Evolutionary conservation across 2,888 invertebrate genomes (phyloP).

Genomic region (Oeneis ivallda): DNA sequence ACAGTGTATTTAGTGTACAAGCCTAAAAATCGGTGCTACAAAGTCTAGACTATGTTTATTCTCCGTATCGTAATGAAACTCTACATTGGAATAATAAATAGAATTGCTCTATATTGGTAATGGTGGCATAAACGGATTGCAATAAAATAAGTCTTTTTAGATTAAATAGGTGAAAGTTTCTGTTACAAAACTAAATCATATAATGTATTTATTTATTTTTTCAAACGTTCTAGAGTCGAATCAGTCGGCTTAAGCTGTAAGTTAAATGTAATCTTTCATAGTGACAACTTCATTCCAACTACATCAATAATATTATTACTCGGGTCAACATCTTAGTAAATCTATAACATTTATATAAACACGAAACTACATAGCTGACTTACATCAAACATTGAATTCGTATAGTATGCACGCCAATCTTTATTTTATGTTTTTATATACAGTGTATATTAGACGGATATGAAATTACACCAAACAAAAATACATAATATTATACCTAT

Average conservation of each 20-base stretch:
- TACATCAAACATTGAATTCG: conserved; percentile 36
- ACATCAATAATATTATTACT: background rate
- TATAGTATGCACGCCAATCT: conserved; percentile 35
- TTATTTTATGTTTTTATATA: conserved; percentile 32
- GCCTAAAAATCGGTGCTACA: background rate
- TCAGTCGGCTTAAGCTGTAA: background rate
- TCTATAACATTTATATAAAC: conserved; percentile 18
- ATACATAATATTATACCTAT: conserved; percentile 4
- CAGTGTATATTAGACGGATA: conserved; percentile 40
- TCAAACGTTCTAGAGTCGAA: background rate
- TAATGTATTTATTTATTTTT: background rate
- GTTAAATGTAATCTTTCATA: background rate
- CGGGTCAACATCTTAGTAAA: background rate
- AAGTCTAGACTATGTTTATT: too few species aligned
- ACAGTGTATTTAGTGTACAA: too few species aligned
- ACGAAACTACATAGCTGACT: conserved; percentile 27
- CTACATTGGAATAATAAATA: too few species aligned
- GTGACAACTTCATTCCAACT: background rate
- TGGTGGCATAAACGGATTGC: too few species aligned
- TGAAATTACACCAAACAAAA: conserved; percentile 32
- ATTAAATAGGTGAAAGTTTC: background rate
- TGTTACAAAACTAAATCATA: too few species aligned
- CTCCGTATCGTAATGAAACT: too few species aligned
- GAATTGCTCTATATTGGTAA: too few species aligned
- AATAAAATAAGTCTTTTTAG: too few species aligned